Percentiles rank a stretch among this genome's conserved stretches.
phyloP scores from a whole-genome alignment of 2,113 vertebrate genomes.

The Oenanthe melanoleuca region DNA sequence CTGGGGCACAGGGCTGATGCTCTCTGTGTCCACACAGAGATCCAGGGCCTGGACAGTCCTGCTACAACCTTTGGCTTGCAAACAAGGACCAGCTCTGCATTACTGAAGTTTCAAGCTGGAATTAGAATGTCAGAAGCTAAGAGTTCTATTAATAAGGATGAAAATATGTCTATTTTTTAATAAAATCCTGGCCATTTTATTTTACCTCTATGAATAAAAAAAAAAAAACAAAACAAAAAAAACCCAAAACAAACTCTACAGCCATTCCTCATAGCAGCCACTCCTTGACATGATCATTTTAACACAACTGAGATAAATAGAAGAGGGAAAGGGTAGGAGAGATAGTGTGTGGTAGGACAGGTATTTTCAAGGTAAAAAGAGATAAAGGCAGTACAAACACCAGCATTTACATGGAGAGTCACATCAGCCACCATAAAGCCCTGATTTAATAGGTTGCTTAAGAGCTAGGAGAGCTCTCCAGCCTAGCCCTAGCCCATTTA shows the following conservation, averaged over 20 bases:
- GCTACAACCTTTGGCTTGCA: background rate
- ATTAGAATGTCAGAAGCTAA: background rate
- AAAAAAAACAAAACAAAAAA: background rate
- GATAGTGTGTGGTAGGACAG: background rate
- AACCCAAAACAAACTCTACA: background rate
- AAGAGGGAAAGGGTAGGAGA: background rate
- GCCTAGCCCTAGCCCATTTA: slow-evolving; percentile 29
- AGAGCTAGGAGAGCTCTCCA: slow-evolving; percentile 9
- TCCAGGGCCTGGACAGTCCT: fast-evolving
- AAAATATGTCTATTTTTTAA: background rate
- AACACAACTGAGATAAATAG: background rate
- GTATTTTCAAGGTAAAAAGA: background rate
- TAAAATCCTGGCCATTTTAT: background rate
- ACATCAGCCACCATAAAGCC: background rate
- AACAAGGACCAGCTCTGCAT: background rate
- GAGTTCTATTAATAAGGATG: background rate
- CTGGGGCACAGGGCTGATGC: background rate
- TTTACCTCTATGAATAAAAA: background rate
- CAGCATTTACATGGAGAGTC: background rate
- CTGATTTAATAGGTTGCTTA: slow-evolving; percentile 36
- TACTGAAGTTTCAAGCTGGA: background rate
- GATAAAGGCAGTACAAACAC: background rate
- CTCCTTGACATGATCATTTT: background rate
- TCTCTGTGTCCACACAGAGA: background rate
- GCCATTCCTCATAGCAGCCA: background rate